Evolutionary conservation across 2,113 vertebrate species (phyloP).

Genomic region (Microcebus lehilahytsara): DNA sequence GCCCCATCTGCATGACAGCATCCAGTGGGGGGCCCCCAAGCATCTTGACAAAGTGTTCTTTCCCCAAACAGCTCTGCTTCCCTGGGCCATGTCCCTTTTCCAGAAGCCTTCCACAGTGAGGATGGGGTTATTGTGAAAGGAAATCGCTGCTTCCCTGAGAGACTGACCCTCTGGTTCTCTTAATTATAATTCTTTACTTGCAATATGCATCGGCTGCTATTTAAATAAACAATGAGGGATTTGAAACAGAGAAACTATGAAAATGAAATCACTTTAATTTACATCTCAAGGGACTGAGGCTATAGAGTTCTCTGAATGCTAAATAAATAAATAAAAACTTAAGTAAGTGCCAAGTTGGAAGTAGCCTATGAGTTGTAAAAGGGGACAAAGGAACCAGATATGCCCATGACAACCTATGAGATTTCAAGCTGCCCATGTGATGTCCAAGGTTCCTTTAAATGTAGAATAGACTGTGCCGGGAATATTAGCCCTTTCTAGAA

Average conservation of each 20-base stretch:
- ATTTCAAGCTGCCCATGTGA: background rate
- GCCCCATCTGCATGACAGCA: accelerated
- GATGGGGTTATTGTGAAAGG: background rate
- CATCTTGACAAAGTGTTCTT: background rate
- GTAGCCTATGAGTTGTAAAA: background rate
- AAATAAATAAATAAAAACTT: constrained; percentile 49
- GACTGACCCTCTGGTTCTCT: constrained; percentile 1
- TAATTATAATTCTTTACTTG: constrained; percentile 59
- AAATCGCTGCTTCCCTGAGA: background rate
- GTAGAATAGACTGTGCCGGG: background rate
- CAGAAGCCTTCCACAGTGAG: background rate
- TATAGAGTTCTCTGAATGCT: constrained; percentile 11
- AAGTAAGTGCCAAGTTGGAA: background rate
- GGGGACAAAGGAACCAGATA: background rate
- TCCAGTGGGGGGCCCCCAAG: accelerated
- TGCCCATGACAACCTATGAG: background rate
- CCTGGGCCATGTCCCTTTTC: background rate
- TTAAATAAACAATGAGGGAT: constrained; percentile 68
- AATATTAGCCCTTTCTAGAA: background rate
- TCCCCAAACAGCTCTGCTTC: background rate
- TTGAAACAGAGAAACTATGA: constrained; percentile 62
- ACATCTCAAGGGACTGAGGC: background rate
- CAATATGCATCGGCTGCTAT: constrained; percentile 30
- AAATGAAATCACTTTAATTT: constrained; percentile 71
- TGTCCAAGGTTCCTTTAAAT: background rate